Percentiles rank a stretch among this genome's conserved stretches.
Conservation (phyloP, 92 coral and sea anemone species). For the Siderastrea radians region DNA sequence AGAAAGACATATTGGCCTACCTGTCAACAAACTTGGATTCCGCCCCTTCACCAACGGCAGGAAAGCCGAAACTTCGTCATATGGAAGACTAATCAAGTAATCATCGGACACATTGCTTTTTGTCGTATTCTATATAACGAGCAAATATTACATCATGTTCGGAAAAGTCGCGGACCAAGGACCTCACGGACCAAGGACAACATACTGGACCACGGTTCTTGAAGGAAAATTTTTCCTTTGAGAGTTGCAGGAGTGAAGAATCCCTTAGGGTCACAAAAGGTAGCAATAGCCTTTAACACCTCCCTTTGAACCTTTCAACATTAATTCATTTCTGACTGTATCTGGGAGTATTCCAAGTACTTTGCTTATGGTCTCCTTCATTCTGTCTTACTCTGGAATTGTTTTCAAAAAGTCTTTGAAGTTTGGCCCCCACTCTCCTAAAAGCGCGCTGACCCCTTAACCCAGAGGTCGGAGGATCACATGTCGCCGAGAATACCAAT, state of each 20-base stretch:
- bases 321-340: not conserved
- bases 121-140: no score
- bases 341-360: conserved; percentile 37
- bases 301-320: not conserved
- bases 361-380: conserved; percentile 20
- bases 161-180: no score
- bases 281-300: not conserved
- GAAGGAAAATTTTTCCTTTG: conserved; percentile 10
- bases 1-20: no score
- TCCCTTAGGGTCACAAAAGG: not conserved
- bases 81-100: no score
- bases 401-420: conserved; percentile 13
- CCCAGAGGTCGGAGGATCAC: not conserved
- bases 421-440: conserved; percentile 32
- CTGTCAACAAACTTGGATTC: no score
- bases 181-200: no score
- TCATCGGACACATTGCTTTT: no score
- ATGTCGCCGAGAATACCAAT: no score
- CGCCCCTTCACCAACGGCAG: no score
- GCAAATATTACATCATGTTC: no score
- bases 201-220: conserved; percentile 1
- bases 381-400: conserved; percentile 30
- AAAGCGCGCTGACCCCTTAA: no score
- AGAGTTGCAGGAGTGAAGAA: conserved; percentile 9
- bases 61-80: no score